Evolutionary conservation across 2,797 vertebrate species (phyloP), one percentile per base, ranked within the genome.

Genomic region (Platyrinchus mystaceus): DNA sequence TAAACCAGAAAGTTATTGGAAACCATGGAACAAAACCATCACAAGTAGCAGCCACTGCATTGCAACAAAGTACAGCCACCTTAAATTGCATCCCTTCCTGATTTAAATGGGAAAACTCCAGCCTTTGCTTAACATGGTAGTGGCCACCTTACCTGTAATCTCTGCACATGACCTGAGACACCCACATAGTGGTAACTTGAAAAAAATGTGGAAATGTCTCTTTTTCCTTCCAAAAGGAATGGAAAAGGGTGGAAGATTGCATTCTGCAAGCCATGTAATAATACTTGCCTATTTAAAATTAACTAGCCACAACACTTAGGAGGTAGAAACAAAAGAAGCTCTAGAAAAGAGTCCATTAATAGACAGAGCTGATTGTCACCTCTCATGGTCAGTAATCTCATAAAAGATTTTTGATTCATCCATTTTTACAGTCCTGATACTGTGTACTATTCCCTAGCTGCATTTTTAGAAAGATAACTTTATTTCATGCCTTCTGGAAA

Each of bases 401-500:
- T 39, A 36, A 10, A 3, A 12, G 43, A 20, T 34, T 80, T 77
- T 46, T 63, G 18, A 92, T 69, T 56, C 0, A 41, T n/a, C 34
- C 12, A 8, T 69, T 84, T 64, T 76, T 75, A 30, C 3, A 71
- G 39, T 44, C 56, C 43, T 60, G 18, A 71, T 34, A 77, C 19
- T 28, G 14, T 8, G 32, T 9, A 49, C 10, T 16, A 41, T 16
- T 62, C 26, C 64, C 26, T 16, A 84, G 59, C 26, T 55, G 43
- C 10, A 2, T 56, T 75, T 96, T 75, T 4, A 44, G 34, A 24
- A 63, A 68, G 55, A 46, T 62, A 60, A 76, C 52, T 91, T 80
- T 47, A 89, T 74, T 69, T 77, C 60, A 93, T 59, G 47, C 66
- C 94, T 89, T 94, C 86, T 75, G 76, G 94, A 94, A 78, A 87